Evolutionary conservation across 2,113 vertebrate genomes (phyloP).

Genomic region (Thunnus maccoyii): DNA sequence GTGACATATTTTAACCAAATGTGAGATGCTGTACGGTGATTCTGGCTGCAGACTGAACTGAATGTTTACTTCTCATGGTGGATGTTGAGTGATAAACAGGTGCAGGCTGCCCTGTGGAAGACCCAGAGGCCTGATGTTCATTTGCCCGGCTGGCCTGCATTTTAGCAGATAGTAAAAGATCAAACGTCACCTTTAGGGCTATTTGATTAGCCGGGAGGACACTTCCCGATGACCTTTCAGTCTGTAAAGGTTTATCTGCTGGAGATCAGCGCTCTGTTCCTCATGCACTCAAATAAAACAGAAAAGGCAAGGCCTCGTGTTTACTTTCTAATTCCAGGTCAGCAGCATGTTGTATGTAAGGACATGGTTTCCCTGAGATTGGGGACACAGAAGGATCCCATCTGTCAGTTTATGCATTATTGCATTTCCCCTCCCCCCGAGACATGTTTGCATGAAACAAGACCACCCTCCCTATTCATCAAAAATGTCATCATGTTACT

Average conservation of each 20-base stretch:
- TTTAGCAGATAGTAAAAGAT: conserved; percentile 68
- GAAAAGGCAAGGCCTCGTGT: conserved; percentile 6
- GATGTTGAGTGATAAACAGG: conserved; percentile 65
- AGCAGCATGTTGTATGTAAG: conserved; percentile 13
- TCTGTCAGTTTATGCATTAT: conserved; percentile 75
- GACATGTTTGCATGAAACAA: conserved; percentile 21
- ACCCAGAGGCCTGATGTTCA: conserved; percentile 17
- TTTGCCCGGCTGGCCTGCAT: conserved; percentile 43
- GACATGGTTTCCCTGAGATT: conserved; percentile 39
- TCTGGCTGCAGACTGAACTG: conserved; percentile 2
- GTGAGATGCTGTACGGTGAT: not conserved
- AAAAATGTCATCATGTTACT: conserved; percentile 42
- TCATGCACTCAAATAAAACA: conserved; percentile 19
- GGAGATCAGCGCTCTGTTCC: conserved; percentile 38
- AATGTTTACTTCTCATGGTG: conserved; percentile 31
- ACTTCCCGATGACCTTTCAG: conserved; percentile 56
- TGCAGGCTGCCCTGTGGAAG: conserved; percentile 32
- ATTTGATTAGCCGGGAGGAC: conserved; percentile 62
- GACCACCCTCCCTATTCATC: conserved; percentile 45
- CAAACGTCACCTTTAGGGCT: conserved; percentile 61
- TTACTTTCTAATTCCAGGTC: conserved; percentile 50
- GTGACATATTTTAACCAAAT: not conserved
- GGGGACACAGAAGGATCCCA: conserved; percentile 62
- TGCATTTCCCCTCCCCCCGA: conserved; percentile 34
- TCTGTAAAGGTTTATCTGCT: conserved; percentile 59